phyloP scores from a whole-genome alignment of 2,797 vertebrate genomes.

The Lithobates sylvaticus region DNA sequence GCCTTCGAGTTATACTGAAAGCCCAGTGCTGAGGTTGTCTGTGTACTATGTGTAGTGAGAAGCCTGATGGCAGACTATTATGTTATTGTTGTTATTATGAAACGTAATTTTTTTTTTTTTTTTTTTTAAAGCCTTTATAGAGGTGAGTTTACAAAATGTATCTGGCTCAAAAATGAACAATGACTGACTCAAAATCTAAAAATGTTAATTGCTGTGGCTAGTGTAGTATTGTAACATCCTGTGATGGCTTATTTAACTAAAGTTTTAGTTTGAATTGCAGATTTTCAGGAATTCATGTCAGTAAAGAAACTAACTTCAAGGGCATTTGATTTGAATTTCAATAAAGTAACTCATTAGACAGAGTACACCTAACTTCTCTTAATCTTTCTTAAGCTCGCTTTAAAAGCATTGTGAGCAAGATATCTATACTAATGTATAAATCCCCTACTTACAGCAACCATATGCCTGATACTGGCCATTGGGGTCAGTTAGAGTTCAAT shows the following conservation, averaged over 20 bases:
- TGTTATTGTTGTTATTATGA: too few species aligned
- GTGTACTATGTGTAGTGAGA: too few species aligned
- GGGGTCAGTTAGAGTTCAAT: slow-evolving; percentile 51
- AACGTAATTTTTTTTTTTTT: too few species aligned
- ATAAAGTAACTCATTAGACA: slow-evolving; percentile 55
- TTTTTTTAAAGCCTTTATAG: too few species aligned
- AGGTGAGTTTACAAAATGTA: background rate
- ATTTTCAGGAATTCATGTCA: slow-evolving; percentile 36
- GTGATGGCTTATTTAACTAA: background rate
- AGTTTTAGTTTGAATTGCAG: slow-evolving; percentile 25
- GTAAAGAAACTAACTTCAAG: slow-evolving; percentile 39
- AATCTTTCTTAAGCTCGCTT: slow-evolving; percentile 57
- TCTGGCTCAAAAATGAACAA: background rate
- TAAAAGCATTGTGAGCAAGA: slow-evolving; percentile 30
- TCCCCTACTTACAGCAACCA: slow-evolving; percentile 27
- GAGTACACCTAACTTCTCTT: slow-evolving; percentile 52
- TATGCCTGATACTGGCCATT: slow-evolving; percentile 38
- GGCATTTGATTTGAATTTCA: slow-evolving; percentile 58
- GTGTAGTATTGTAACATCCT: background rate
- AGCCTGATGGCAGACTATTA: too few species aligned
- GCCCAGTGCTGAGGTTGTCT: too few species aligned
- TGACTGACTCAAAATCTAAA: background rate
- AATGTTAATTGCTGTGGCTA: background rate
- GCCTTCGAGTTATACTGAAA: too few species aligned
- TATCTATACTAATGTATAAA: slow-evolving; percentile 49